These are phyloP conservation scores for Hipparchia sbordonii DNA, from an alignment of 2,888 invertebrate genomes.

Conservation along the genomic window DNA sequence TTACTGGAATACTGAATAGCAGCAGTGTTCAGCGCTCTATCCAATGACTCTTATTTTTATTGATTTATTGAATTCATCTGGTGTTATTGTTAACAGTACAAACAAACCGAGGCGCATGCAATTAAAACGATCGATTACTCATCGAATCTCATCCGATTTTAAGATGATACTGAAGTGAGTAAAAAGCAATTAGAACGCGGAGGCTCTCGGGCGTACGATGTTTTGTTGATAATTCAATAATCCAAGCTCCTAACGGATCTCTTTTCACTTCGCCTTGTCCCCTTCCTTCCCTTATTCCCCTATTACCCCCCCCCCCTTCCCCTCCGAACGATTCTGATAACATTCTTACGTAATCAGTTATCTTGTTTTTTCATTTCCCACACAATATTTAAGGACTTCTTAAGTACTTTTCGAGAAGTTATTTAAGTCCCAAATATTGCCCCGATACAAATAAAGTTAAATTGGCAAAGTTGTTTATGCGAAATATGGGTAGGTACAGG, in stretches of 20 bases:
- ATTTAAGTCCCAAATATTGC: conserved; percentile 69
- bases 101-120: conserved; percentile 55
- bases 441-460: conserved; percentile 79
- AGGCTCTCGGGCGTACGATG: conserved; percentile 71
- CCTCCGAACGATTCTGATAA: conserved; percentile 56
- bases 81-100: conserved; percentile 47
- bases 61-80: not conserved
- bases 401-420: conserved; percentile 66
- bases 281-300: conserved; percentile 39
- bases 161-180: conserved; percentile 64
- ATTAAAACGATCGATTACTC: conserved; percentile 66
- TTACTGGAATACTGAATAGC: too few relatives aligned
- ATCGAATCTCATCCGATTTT: conserved; percentile 66
- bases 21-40: not conserved
- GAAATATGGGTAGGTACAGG: conserved; percentile 60
- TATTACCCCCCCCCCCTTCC: conserved; percentile 40
- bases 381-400: conserved; percentile 61
- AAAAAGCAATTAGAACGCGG: conserved; percentile 75
- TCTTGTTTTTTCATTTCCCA: conserved; percentile 68
- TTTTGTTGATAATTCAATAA: conserved; percentile 82
- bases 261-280: conserved; percentile 59
- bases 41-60: not conserved
- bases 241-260: conserved; percentile 64
- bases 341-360: conserved; percentile 70
- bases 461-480: conserved; percentile 73